Conservation (phyloP, 2,113 vertebrate genomes). For the Sinocyclocheilus rhinocerous region DNA sequence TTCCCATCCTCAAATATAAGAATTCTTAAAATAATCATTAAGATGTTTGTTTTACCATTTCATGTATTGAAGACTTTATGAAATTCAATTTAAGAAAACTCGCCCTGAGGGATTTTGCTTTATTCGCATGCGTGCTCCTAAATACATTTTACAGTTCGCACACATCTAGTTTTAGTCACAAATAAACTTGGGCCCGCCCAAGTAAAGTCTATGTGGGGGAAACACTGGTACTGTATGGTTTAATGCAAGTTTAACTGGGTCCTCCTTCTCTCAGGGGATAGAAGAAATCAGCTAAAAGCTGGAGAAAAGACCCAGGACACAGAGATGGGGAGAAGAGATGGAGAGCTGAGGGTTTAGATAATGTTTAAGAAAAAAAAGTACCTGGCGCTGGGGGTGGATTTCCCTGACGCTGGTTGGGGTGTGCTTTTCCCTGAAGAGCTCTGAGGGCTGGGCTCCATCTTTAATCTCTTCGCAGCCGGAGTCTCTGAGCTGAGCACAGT, state of each 20-base stretch:
- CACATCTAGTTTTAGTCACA: no score
- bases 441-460: slow-evolving; percentile 80
- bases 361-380: slow-evolving; percentile 55
- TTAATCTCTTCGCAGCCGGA: slow-evolving; percentile 83
- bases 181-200: no score
- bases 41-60: no score
- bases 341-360: not conserved
- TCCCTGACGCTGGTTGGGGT: slow-evolving; percentile 86
- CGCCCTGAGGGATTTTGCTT: no score
- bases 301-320: not conserved
- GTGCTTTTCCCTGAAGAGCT: slow-evolving; percentile 87
- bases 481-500: slow-evolving; percentile 69
- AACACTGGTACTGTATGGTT: not conserved
- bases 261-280: not conserved
- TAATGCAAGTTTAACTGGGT: not conserved
- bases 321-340: not conserved
- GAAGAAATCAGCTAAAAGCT: not conserved
- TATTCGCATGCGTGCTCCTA: no score
- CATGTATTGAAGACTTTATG: no score
- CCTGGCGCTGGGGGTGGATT: slow-evolving; percentile 87
- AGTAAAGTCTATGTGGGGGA: no score
- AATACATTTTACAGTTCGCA: no score
- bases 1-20: no score
- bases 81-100: no score
- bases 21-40: no score